Evolutionary conservation across 1,140 invertebrate genomes (phyloP).

Genomic region (Drosophila mayri): DNA sequence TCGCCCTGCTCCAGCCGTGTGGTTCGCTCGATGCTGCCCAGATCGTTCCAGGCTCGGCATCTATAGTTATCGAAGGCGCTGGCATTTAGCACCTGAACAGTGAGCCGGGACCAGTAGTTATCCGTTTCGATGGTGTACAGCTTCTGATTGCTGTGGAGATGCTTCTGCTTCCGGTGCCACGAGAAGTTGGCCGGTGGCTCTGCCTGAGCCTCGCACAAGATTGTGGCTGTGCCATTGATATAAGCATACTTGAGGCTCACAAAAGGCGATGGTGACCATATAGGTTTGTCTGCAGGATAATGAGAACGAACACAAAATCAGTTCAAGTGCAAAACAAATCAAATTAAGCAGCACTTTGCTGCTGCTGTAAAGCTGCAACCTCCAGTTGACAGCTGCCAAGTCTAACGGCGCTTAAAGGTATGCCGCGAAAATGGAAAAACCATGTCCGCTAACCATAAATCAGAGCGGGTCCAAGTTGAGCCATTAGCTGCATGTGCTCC

Average conservation of each 20-base stretch:
- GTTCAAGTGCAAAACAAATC: not conserved
- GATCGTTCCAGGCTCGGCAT: slow-evolving; percentile 86
- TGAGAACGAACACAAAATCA: not conserved
- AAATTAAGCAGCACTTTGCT: not conserved
- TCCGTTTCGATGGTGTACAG: slow-evolving; percentile 76
- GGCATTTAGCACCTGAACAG: slow-evolving; percentile 85
- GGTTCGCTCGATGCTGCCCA: slow-evolving; percentile 86
- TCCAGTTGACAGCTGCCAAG: slow-evolving; percentile 5
- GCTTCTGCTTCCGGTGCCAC: slow-evolving; percentile 85
- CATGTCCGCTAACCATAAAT: slow-evolving; percentile 63
- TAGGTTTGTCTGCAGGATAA: slow-evolving; percentile 84
- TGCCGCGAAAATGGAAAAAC: slow-evolving; percentile 48
- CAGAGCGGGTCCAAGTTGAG: slow-evolving; percentile 52
- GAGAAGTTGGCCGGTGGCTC: slow-evolving; percentile 87
- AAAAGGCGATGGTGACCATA: slow-evolving; percentile 75
- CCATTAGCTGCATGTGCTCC: slow-evolving; percentile 69
- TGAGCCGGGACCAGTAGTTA: slow-evolving; percentile 80
- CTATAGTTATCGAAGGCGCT: slow-evolving; percentile 86
- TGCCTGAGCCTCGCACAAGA: slow-evolving; percentile 87
- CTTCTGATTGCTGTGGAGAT: slow-evolving; percentile 71
- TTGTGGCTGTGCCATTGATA: slow-evolving; percentile 86
- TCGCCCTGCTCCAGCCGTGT: slow-evolving; percentile 85
- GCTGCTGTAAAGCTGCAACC: not conserved
- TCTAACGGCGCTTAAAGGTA: slow-evolving; percentile 30
- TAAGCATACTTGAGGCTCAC: slow-evolving; percentile 84